Evolutionary conservation across 2,113 vertebrate genomes (phyloP), one percentile per base, ranked within the genome.

Genomic region (Ramphastos sulfuratus): DNA sequence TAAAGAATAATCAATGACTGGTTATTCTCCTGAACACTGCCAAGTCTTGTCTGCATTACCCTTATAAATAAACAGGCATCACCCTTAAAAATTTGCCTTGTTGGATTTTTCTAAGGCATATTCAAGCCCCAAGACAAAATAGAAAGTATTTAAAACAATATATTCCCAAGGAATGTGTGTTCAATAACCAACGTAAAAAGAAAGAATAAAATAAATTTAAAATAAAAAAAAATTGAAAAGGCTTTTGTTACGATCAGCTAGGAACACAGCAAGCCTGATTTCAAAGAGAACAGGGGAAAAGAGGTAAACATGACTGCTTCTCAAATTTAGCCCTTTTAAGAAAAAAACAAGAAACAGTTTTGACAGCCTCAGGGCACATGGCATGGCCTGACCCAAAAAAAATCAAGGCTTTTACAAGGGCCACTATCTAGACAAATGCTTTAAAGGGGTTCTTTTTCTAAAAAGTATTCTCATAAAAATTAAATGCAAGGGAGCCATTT

Each of bases 1-100:
- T 78, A 35, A 94, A 85, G 91, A 95, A 96, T 91, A 96, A 95
- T 95, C 93, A 96, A 97, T 78, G 77, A 42, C 90, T 82, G 71
- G 82, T 78, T 95, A 93, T 89, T 85, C 66, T 76, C 90, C 91
- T 87, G 65, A 92, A 95, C 30, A 24, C 78, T 82, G 81, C 70
- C 23, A 25, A 86, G 90, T 70, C 94, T 61, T 81, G 59, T 50
- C 58, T 82, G 77, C 59, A 79, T 93, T 92, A 87, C 17, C 28
- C 4, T 61, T 80, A 91, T 69, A 85, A 55, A 74, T 28, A 87
- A 90, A 66, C 18, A 42, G 21, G n/a, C 66, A 69, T 11, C 30
- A 27, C 46, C 3, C 64, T 48, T 50, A 73, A 55, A 67, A 67
- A 87, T 31, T 20, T 81, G 78, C 70, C 50, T 84, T 13, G 71